Evolutionary conservation across 2,113 vertebrate genomes (phyloP).

Genomic region (Alethe castanea): DNA sequence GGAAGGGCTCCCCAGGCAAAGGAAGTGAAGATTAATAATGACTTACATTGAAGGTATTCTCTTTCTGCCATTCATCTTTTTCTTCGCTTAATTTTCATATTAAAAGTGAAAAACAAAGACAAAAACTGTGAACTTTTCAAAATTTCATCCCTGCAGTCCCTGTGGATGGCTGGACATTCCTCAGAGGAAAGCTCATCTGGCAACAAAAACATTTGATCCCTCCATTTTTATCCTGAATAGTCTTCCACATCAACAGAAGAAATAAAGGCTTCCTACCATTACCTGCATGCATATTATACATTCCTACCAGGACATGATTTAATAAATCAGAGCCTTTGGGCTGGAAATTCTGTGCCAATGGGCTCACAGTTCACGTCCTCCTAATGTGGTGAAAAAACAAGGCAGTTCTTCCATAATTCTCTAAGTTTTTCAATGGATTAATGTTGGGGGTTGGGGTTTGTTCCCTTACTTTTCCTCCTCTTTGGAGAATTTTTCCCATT

Average conservation of each 20-base stretch:
- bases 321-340: neutral
- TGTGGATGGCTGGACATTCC: neutral
- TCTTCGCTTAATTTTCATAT: neutral
- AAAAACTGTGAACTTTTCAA: neutral
- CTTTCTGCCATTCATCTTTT: neutral
- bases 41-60: neutral
- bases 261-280: neutral
- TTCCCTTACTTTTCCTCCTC: no score
- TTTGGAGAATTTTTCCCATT: no score
- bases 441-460: neutral
- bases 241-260: neutral
- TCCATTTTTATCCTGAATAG: neutral
- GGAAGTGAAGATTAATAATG: neutral
- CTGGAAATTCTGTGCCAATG: neutral
- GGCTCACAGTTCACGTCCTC: neutral
- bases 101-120: neutral
- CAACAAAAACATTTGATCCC: neutral
- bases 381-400: neutral
- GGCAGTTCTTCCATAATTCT: neutral
- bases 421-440: neutral
- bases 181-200: neutral
- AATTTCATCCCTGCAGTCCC: neutral
- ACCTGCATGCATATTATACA: neutral
- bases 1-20: neutral
- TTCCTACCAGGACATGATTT: neutral